These are phyloP conservation scores for Aethes cnicana DNA, from an alignment of 2,888 invertebrate genomes.

Conservation along the genomic window DNA sequence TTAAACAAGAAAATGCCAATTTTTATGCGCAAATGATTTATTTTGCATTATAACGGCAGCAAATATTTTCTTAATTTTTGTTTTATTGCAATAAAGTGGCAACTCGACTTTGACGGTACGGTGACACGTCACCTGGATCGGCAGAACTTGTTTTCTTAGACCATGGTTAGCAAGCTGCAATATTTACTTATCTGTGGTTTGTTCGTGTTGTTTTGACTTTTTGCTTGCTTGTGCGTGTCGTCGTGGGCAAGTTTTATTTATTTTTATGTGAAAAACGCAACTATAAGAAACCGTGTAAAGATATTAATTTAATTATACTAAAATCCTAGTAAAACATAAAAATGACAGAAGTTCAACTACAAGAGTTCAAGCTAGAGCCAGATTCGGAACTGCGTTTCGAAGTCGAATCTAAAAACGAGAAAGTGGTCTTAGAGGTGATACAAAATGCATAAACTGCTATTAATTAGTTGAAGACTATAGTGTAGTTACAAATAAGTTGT, in stretches of 20 bases:
- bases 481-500: not conserved
- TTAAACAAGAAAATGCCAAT: too few relatives aligned
- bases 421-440: slow-evolving; percentile 88
- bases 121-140: too few relatives aligned
- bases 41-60: too few relatives aligned
- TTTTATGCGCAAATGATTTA: too few relatives aligned
- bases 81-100: too few relatives aligned
- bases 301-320: not conserved
- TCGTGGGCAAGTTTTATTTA: not conserved
- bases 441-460: not conserved
- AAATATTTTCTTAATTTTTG: too few relatives aligned
- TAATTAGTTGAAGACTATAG: not conserved
- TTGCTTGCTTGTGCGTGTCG: too few relatives aligned
- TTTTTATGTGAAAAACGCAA: not conserved
- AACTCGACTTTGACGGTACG: too few relatives aligned
- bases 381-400: slow-evolving; percentile 97
- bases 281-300: too few relatives aligned
- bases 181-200: too few relatives aligned
- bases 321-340: not conserved
- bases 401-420: slow-evolving; percentile 93
- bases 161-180: too few relatives aligned
- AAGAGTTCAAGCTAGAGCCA: slow-evolving; percentile 91
- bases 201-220: not conserved
- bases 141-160: too few relatives aligned
- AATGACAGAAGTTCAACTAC: slow-evolving; percentile 77